Evolutionary conservation across 2,888 invertebrate genomes (phyloP).

Genomic region (Agonopterix heracliana): DNA sequence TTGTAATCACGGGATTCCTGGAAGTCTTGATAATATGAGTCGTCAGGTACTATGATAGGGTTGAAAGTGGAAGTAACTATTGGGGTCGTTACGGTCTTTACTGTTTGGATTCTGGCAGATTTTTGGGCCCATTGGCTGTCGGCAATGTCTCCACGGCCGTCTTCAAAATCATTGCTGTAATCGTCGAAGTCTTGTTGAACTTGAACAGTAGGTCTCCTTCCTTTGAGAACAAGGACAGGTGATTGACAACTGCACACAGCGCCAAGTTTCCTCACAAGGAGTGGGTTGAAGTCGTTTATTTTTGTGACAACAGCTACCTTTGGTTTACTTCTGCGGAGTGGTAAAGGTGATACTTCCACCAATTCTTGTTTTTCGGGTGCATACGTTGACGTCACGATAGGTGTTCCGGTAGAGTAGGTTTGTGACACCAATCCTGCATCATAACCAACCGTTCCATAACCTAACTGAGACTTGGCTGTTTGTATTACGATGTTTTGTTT

Average conservation of each 20-base stretch:
- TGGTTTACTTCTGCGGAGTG: slow-evolving; percentile 54
- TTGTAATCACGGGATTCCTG: slow-evolving; percentile 37
- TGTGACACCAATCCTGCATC: slow-evolving; percentile 59
- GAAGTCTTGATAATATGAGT: slow-evolving; percentile 65
- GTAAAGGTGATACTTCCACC: slow-evolving; percentile 47
- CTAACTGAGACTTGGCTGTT: slow-evolving; percentile 59
- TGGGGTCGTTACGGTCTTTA: slow-evolving; percentile 38
- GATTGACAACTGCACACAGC: slow-evolving; percentile 84
- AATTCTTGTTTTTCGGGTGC: slow-evolving; percentile 52
- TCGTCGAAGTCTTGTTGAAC: slow-evolving; percentile 39
- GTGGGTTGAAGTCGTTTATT: slow-evolving; percentile 82
- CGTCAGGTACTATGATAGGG: slow-evolving; percentile 70
- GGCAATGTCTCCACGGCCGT: slow-evolving; percentile 44
- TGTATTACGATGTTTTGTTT: slow-evolving; percentile 63
- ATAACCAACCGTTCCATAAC: slow-evolving; percentile 64
- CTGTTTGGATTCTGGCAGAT: slow-evolving; percentile 31
- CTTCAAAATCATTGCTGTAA: slow-evolving; percentile 43
- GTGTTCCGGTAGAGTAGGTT: slow-evolving; percentile 45
- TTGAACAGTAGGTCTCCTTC: slow-evolving; percentile 51
- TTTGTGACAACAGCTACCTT: slow-evolving; percentile 79
- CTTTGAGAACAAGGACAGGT: slow-evolving; percentile 70
- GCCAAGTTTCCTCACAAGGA: slow-evolving; percentile 81
- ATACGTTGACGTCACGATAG: slow-evolving; percentile 43
- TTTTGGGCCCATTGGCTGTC: slow-evolving; percentile 41
- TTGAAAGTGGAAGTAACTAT: slow-evolving; percentile 56